Evolutionary conservation across 64 coral and sea anemone species (phyloP).

Genomic region (Stylophora pistillata): DNA sequence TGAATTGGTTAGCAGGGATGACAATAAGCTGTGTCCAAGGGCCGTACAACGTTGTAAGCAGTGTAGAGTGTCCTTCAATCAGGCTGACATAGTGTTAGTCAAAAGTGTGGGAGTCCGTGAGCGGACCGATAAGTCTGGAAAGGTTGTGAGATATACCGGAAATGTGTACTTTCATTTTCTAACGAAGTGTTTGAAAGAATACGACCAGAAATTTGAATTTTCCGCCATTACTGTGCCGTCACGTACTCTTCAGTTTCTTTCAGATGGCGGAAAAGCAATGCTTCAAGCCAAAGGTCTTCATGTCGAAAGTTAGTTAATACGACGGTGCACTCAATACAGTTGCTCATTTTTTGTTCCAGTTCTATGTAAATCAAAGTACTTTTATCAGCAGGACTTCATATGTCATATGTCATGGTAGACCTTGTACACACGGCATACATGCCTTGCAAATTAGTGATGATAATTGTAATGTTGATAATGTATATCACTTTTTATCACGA

Average conservation of each 20-base stretch:
- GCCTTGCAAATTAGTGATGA: no score
- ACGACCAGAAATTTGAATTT: conserved; percentile 38
- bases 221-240: neutral
- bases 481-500: no score
- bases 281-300: conserved; percentile 26
- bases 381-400: no score
- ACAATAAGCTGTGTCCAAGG: conserved; percentile 40
- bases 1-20: no score
- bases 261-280: conserved; percentile 34
- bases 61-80: conserved; percentile 45
- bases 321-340: no score
- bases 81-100: conserved; percentile 38
- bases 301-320: neutral
- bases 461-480: no score
- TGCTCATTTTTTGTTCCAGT: no score
- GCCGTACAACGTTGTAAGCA: conserved; percentile 4
- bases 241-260: conserved; percentile 25
- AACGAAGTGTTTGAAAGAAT: conserved; percentile 38
- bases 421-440: no score
- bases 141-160: conserved; percentile 21
- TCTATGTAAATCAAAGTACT: no score
- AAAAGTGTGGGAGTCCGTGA: conserved; percentile 28
- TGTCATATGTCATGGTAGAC: no score
- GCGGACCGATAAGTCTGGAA: conserved; percentile 41
- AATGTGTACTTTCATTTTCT: conserved; percentile 53